phyloP scores from a whole-genome alignment of 2,113 vertebrate genomes.

The Chloropsis hardwickii region DNA sequence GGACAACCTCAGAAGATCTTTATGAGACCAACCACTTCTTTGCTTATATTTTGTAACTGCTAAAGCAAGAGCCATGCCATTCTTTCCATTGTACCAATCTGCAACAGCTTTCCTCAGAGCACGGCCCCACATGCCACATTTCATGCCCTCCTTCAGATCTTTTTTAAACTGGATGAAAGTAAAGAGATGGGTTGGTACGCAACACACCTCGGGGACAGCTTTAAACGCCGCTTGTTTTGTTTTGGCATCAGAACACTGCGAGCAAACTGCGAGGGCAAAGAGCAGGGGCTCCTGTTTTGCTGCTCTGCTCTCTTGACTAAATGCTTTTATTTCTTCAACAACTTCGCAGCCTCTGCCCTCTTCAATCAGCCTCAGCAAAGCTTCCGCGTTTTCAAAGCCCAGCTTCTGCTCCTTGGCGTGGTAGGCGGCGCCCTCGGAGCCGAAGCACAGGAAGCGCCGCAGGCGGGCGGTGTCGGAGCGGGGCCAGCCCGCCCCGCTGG shows the following conservation, averaged over 20 bases:
- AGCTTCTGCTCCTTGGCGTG: slow-evolving; percentile 77
- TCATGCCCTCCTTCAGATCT: slow-evolving; percentile 88
- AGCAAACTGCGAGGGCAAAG: slow-evolving; percentile 89
- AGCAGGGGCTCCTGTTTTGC: slow-evolving; percentile 78
- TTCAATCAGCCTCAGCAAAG: slow-evolving; percentile 83
- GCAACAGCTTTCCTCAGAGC: slow-evolving; percentile 89
- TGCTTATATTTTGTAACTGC: slow-evolving; percentile 91
- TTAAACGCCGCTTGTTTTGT: slow-evolving; percentile 88
- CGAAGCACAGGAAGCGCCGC: slow-evolving; percentile 88
- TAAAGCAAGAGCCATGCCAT: slow-evolving; percentile 82
- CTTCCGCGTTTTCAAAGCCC: slow-evolving; percentile 72
- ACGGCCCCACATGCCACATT: slow-evolving; percentile 94
- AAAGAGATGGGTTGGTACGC: slow-evolving; percentile 85
- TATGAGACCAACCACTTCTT: slow-evolving; percentile 92
- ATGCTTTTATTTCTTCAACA: slow-evolving; percentile 84
- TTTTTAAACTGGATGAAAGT: slow-evolving; percentile 92
- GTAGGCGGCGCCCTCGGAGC: slow-evolving; percentile 82
- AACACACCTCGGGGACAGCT: slow-evolving; percentile 86
- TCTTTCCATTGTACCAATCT: slow-evolving; percentile 92
- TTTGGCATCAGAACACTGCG: slow-evolving; percentile 84
- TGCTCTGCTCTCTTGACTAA: slow-evolving; percentile 77
- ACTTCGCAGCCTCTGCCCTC: slow-evolving; percentile 85
- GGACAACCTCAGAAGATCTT: slow-evolving; percentile 90
- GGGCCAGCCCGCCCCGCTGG: slow-evolving; percentile 58
- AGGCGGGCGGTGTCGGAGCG: slow-evolving; percentile 79